Evolutionary conservation across 2,797 vertebrate species (phyloP).

Genomic region (Notolepis coatsorum): DNA sequence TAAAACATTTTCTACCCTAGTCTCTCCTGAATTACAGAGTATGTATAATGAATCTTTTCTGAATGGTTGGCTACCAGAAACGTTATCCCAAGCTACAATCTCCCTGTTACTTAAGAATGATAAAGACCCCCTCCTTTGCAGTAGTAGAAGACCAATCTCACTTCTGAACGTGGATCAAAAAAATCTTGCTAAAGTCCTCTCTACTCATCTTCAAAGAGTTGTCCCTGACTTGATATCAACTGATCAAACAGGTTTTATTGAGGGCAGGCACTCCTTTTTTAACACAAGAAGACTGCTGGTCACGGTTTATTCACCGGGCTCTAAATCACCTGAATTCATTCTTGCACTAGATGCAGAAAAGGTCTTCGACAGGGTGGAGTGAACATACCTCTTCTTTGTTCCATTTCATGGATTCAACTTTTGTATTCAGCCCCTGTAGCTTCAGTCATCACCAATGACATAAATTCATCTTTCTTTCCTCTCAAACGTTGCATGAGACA

Average conservation of each 20-base stretch:
- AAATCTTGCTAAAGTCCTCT: background rate
- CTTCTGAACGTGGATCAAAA: background rate
- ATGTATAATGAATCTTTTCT: background rate
- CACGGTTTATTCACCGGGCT: slow-evolving; percentile 4
- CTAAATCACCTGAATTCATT: background rate
- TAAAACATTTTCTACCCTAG: too few species aligned
- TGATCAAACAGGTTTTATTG: slow-evolving; percentile 13
- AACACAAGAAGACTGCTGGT: background rate
- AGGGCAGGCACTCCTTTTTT: slow-evolving; percentile 2
- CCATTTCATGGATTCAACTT: slow-evolving; percentile 9
- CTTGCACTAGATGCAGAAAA: background rate
- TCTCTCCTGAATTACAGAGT: background rate
- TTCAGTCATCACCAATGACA: slow-evolving; percentile 4
- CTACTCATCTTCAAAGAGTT: background rate
- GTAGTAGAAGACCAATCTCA: background rate
- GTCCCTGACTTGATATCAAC: slow-evolving; percentile 5
- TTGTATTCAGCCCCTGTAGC: slow-evolving; percentile 10
- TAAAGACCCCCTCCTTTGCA: too few species aligned
- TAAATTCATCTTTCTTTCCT: slow-evolving; percentile 3
- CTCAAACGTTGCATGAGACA: slow-evolving; percentile 2
- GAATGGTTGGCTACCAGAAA: background rate
- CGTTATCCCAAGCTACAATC: background rate
- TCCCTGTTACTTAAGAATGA: too few species aligned
- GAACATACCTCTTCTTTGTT: too few species aligned
- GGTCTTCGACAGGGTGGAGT: slow-evolving; percentile 2